Evolutionary conservation across 2,113 vertebrate species (phyloP).

Genomic region (Plestiodon gilberti): DNA sequence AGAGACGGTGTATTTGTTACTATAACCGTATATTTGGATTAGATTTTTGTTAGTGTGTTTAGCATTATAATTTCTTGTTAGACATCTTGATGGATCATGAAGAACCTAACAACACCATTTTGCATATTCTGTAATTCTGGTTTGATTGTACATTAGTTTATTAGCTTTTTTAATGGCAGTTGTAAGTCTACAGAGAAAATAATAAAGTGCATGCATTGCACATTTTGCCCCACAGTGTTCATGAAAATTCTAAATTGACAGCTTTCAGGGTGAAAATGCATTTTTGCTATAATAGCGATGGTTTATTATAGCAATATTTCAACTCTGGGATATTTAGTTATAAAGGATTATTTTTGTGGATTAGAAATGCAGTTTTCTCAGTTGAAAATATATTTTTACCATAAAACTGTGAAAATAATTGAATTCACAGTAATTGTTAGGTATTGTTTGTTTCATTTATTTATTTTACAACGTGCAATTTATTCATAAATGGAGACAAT

Average conservation of each 20-base stretch:
- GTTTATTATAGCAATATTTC: conserved; percentile 45
- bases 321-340: background rate
- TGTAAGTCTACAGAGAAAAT: conserved; percentile 20
- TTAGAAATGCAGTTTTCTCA: conserved; percentile 1
- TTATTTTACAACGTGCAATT: background rate
- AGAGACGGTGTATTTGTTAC: background rate
- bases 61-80: background rate
- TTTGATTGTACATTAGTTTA: background rate
- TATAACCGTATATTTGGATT: conserved; percentile 3
- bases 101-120: background rate
- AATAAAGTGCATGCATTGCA: conserved; percentile 32
- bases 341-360: background rate
- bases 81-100: background rate
- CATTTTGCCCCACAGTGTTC: conserved; percentile 24
- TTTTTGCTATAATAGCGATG: conserved; percentile 38
- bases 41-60: background rate
- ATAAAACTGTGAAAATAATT: background rate
- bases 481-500: conserved; percentile 21
- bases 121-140: background rate
- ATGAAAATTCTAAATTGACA: conserved; percentile 45
- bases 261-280: conserved; percentile 42
- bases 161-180: conserved; percentile 33
- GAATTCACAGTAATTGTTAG: background rate
- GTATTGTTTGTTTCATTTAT: background rate
- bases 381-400: background rate